Conservation (phyloP, 1,140 invertebrate species). For the Gyrodactylus salaris region DNA sequence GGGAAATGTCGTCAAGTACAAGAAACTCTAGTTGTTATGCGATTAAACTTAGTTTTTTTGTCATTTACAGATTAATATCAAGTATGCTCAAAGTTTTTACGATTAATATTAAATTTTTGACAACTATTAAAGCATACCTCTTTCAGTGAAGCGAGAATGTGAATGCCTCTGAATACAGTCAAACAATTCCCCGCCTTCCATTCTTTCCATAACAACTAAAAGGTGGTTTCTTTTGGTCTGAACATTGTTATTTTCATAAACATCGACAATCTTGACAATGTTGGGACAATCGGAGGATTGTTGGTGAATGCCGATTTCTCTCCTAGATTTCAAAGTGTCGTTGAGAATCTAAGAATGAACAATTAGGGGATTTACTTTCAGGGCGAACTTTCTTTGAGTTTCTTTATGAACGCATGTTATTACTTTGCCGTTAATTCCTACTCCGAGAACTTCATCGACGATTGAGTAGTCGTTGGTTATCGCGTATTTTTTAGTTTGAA, state of each 20-base stretch:
- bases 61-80: too few species aligned
- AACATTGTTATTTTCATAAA: conserved; percentile 67
- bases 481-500: conserved; percentile 24
- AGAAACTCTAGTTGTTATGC: too few species aligned
- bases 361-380: conserved; percentile 3
- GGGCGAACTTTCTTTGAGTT: conserved; percentile 36
- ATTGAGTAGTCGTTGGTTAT: conserved; percentile 71
- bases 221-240: conserved; percentile 45
- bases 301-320: conserved; percentile 83
- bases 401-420: conserved; percentile 29
- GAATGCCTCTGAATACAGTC: conserved; percentile 69
- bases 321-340: conserved; percentile 52
- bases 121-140: conserved; percentile 28
- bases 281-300: conserved; percentile 44
- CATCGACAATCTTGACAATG: conserved; percentile 66
- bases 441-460: conserved; percentile 62
- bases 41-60: too few species aligned
- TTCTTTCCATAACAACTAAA: conserved; percentile 83
- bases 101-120: not conserved
- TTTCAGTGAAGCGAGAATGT: conserved; percentile 65
- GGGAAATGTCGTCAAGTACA: too few species aligned
- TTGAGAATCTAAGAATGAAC: conserved; percentile 35
- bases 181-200: conserved; percentile 83
- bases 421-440: conserved; percentile 79
- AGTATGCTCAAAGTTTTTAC: not conserved